These are phyloP conservation scores for Cosmia pyralina DNA, from an alignment of 2,888 invertebrate species.

Conservation along the genomic window DNA sequence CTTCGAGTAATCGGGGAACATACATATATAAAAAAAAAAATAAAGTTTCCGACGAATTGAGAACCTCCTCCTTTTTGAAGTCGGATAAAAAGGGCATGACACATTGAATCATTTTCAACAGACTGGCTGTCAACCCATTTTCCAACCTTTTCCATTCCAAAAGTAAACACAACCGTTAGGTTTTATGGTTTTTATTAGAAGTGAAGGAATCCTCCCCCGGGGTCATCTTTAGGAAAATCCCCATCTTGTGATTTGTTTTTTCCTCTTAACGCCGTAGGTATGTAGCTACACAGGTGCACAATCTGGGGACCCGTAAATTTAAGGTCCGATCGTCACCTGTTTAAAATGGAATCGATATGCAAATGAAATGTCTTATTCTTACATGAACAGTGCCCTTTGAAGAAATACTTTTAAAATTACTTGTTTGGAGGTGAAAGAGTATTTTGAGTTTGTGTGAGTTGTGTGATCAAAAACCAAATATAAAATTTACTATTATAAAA, in stretches of 20 bases:
- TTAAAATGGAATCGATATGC: conserved; percentile 41
- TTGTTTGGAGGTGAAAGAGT: conserved; percentile 1
- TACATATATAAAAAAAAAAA: no score
- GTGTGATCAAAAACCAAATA: no score
- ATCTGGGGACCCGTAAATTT: conserved; percentile 14
- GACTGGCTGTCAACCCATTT: background rate
- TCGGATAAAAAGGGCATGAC: no score
- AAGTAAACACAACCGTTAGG: background rate
- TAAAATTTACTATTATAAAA: no score
- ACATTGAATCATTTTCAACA: background rate
- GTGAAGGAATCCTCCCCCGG: conserved; percentile 1
- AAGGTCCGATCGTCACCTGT: background rate
- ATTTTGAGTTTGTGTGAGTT: background rate
- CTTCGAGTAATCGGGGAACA: no score
- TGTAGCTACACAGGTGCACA: background rate
- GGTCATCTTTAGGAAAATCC: background rate
- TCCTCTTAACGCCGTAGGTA: no score
- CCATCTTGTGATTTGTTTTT: background rate
- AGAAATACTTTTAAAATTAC: conserved; percentile 22
- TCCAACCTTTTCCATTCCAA: conserved; percentile 2
- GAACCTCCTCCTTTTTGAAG: no score
- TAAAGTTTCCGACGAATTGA: no score
- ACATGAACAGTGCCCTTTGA: conserved; percentile 24
- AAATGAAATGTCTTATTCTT: conserved; percentile 40
- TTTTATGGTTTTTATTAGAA: background rate